Conservation (phyloP, 2,113 vertebrate species). For the Cettia cetti region DNA sequence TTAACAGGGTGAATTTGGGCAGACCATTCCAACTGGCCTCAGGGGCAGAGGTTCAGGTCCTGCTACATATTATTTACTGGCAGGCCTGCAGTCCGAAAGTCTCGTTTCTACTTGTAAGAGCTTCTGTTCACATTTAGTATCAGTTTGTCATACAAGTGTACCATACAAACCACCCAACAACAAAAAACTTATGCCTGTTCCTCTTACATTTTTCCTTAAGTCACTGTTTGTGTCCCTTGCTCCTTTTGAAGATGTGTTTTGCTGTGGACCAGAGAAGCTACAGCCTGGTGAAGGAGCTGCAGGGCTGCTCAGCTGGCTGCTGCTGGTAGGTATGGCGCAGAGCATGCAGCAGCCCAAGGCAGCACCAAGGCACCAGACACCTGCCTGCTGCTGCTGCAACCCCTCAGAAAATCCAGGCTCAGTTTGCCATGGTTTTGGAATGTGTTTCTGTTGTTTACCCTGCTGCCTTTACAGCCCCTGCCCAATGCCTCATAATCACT, state of each 20-base stretch:
- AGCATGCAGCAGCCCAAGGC: not conserved
- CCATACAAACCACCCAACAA: not conserved
- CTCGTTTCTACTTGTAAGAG: not conserved
- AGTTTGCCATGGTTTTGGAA: rapidly evolving
- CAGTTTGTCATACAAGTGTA: not conserved
- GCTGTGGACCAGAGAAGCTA: not conserved
- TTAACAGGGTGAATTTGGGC: not conserved
- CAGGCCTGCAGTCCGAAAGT: not conserved
- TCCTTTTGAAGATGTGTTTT: not conserved
- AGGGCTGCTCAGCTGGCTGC: not conserved
- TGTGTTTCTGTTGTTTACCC: not conserved
- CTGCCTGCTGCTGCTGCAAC: not conserved
- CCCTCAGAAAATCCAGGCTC: not conserved
- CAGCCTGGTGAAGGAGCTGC: not conserved
- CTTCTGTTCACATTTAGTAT: not conserved
- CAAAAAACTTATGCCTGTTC: not conserved
- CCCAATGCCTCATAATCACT: not conserved
- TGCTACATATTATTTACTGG: not conserved
- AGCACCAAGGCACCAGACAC: not conserved
- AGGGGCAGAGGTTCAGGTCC: not conserved
- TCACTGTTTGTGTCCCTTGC: not conserved
- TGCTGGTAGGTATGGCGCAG: not conserved
- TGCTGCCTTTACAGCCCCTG: not conserved
- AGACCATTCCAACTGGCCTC: not conserved
- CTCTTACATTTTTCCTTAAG: not conserved